A percentile compares a stretch with the other conserved stretches of the same genome.
These are phyloP conservation scores for Xanthorhoe designata DNA, from an alignment of 2,888 invertebrate species.

Conservation along the genomic window DNA sequence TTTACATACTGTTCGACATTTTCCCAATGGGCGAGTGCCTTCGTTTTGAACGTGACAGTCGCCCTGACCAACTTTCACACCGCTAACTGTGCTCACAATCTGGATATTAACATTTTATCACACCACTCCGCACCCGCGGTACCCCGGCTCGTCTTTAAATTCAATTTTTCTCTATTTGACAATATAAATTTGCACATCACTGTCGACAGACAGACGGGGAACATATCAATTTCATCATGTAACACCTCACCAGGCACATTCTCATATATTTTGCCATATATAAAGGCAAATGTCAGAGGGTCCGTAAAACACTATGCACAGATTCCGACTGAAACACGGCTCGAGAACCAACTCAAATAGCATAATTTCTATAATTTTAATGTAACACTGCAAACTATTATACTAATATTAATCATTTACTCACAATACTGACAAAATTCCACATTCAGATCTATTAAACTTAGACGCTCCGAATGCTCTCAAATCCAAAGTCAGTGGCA, in stretches of 20 bases:
- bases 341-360: constrained; percentile 14
- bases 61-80: not conserved
- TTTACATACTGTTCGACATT: constrained; percentile 20
- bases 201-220: constrained; percentile 33
- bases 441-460: not conserved
- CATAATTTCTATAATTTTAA: constrained; percentile 41
- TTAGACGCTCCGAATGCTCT: constrained; percentile 30
- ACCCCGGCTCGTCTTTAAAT: constrained; percentile 37
- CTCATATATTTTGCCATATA: constrained; percentile 4
- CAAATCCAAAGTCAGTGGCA: too few species aligned
- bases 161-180: constrained; percentile 38
- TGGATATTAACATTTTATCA: not conserved
- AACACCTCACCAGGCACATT: not conserved
- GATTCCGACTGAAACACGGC: constrained; percentile 8
- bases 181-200: constrained; percentile 23
- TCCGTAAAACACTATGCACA: constrained; percentile 25
- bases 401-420: not conserved
- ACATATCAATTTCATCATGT: constrained; percentile 25
- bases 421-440: not conserved
- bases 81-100: not conserved
- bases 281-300: constrained; percentile 9
- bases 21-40: constrained; percentile 2
- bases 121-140: not conserved
- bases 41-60: constrained; percentile 14
- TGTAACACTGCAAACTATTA: not conserved